Evolutionary conservation across 1,140 invertebrate species (phyloP), one percentile per base, ranked within the genome.

Genomic region (Cyclina sinensis): DNA sequence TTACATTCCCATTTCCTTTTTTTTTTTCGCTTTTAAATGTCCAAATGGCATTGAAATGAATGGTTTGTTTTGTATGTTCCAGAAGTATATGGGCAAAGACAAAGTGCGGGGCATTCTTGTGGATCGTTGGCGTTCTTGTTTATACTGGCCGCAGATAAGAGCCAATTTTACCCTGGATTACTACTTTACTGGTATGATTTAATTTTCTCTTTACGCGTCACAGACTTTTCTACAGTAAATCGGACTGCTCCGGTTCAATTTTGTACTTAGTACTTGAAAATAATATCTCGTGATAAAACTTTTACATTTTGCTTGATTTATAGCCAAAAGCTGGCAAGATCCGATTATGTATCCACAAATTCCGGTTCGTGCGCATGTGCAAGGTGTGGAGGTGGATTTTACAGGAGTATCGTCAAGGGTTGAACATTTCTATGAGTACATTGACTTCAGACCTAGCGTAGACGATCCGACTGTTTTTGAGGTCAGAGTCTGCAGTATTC

Each of bases 81-180:
- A 78, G 74, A 43, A 78, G 32, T 78, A 78, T 24, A 16, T 57
- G n/a, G 46, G 46, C 21, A 14, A 1, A 35, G 46, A 35, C 14
- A 16, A 9, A 14, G 46, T 78, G 18, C 57, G 91, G 18, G 92
- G 91, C 46, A 88, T 92, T 21, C 35, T 18, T 0, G 90, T 90
- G 12, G 88, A 92, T 21, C 92, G 91, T 48, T 93, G 91, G 91
- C 65, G 84, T 18, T 84, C 87, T 1, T 93, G 92, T 79, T 68
- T 92, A 76, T 84, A 89, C 43, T 93, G 92, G 92, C 32, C 83
- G 12, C 46, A 73, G 18, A 27, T 89, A 14, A 82, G 76, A 2
- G 83, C 87, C 4, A 92, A 90, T 37, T 93, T 92, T 59, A 91
- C 89, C 27, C 59, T 93, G 1, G 92, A 93, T 88, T 93, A 92